Evolutionary conservation across 2,113 vertebrate genomes (phyloP), one percentile per base, ranked within the genome.

Genomic region (Aspiorhynchus laticeps): DNA sequence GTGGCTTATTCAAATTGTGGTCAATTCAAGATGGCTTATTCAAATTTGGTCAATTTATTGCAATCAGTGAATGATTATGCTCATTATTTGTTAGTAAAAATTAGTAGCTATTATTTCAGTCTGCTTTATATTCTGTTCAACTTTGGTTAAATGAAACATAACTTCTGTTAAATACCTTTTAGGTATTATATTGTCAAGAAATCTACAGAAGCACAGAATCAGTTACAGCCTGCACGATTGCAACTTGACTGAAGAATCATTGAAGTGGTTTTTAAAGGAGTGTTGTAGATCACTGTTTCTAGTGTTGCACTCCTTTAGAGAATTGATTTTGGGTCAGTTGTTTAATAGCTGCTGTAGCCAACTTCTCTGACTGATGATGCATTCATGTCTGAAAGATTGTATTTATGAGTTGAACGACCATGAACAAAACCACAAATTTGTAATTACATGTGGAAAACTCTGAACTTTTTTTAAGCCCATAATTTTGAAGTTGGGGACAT

Each of bases 261-360:
- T 46, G 8, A 21, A 28, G 14, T 7, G 15, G 26, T 26, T 26
- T 76, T 76, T 76, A 46, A 76, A 46, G 12, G 12, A 78, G 76
- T 6, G 15, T 11, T 21, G 14, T 21, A 53, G 6, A 75, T 75
- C 73, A 46, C 38, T 1, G 73, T 33, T 53, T 78, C 28, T 51
- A 51, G 28, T 53, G 75, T 33, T 53, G 31, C 26, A 31, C 76
- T 78, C 38, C 36, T 28, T 81, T 48, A 83, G 26, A 71, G 19
- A 51, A 71, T 33, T 51, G 43, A 33, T 43, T 71, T 83, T 83
- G 41, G 63, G 26, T 43, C 36, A 53, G 71, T 28, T 74, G 48
- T 79, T 87, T 85, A 24, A 24, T 77, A 81, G 69, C 71, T 81
- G 83, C 76, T 59, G 33, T 28, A 8, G 21, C 4, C 56, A 14